Conservation (phyloP, 2,888 invertebrate genomes). For the Anoplius nigerrimus region DNA sequence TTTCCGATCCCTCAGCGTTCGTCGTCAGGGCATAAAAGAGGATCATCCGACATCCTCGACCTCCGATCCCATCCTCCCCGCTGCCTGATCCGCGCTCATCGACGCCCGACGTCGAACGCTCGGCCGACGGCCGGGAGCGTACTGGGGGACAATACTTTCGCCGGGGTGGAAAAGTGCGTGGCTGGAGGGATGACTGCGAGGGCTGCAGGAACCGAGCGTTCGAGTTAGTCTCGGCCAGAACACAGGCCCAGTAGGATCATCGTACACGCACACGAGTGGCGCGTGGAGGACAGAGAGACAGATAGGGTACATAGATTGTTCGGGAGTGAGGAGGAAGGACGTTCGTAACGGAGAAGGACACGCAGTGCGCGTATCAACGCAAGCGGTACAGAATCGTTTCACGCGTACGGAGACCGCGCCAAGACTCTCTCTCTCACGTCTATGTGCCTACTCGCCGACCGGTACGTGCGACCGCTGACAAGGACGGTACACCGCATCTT, state of each 20-base stretch:
- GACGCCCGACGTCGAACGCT: neutral
- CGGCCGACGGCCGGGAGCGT: neutral
- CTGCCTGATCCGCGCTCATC: neutral
- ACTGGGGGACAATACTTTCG: constrained; percentile 61
- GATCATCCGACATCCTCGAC: neutral
- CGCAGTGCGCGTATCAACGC: neutral
- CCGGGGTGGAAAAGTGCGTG: constrained; percentile 71
- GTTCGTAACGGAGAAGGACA: neutral
- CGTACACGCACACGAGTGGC: constrained; percentile 53
- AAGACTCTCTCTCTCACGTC: neutral
- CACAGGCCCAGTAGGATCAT: constrained; percentile 73
- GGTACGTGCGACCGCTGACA: neutral
- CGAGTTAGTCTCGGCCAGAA: constrained; percentile 75
- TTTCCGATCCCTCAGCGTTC: neutral
- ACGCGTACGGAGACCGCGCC: neutral
- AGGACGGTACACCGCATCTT: neutral
- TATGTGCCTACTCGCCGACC: constrained; percentile 1
- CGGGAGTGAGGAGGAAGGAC: neutral
- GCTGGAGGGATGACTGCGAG: constrained; percentile 74
- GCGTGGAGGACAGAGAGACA: constrained; percentile 23
- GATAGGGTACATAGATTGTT: neutral
- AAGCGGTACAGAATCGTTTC: constrained; percentile 1
- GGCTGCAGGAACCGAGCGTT: constrained; percentile 72
- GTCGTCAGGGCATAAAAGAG: too few relatives aligned
- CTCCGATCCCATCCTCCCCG: neutral